phyloP scores from a whole-genome alignment of 2,888 invertebrate species.

The Seira sanloemensis region DNA sequence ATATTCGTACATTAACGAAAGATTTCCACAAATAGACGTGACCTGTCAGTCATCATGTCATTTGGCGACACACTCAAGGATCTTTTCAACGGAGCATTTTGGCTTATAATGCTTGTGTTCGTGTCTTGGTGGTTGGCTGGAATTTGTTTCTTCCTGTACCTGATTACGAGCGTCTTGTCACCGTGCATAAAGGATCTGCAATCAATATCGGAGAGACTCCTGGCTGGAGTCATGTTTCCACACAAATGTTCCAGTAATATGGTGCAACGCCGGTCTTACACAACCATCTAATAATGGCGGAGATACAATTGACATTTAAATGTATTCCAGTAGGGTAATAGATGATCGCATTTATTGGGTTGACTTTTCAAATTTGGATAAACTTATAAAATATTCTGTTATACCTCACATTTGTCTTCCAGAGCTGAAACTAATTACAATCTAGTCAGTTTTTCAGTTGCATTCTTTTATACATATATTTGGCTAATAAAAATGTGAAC shows the following conservation, averaged over 20 bases:
- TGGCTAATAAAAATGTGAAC: too few relatives aligned
- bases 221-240: constrained; percentile 75
- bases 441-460: too few relatives aligned
- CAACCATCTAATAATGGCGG: constrained; percentile 73
- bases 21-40: neutral
- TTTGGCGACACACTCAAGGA: constrained; percentile 5
- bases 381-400: too few relatives aligned
- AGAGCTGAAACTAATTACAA: too few relatives aligned
- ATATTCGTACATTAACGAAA: neutral
- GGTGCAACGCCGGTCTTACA: constrained; percentile 75
- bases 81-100: constrained; percentile 73
- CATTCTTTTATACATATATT: too few relatives aligned
- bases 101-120: constrained; percentile 75
- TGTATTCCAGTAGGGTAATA: too few relatives aligned
- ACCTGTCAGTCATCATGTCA: constrained; percentile 22
- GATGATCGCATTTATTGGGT: too few relatives aligned
- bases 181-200: constrained; percentile 75
- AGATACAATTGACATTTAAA: too few relatives aligned
- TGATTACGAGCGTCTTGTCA: constrained; percentile 75
- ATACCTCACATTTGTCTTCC: too few relatives aligned
- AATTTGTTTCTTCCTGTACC: constrained; percentile 75
- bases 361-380: too few relatives aligned
- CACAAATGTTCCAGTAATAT: constrained; percentile 75
- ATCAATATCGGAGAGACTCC: constrained; percentile 74
- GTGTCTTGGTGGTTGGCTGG: constrained; percentile 75